Conservation (phyloP, 2,113 vertebrate genomes). For the Peromyscus maniculatus region DNA sequence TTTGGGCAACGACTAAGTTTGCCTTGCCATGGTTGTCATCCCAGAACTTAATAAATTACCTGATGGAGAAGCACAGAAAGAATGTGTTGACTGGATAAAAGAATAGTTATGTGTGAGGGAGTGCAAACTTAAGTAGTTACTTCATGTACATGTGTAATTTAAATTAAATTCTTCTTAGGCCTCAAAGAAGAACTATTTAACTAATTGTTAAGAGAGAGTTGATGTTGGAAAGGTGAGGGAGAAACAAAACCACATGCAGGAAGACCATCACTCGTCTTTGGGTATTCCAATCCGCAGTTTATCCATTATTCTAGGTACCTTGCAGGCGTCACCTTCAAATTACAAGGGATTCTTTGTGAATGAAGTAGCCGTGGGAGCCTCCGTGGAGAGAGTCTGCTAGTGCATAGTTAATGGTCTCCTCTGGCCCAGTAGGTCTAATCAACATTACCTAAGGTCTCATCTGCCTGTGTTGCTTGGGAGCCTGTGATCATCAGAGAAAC, state of each 20-base stretch:
- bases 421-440: neutral
- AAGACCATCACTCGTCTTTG: slow-evolving; percentile 30
- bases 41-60: neutral
- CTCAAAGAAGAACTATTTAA: neutral
- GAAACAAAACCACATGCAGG: neutral
- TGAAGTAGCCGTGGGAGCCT: neutral
- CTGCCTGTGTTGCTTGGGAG: neutral
- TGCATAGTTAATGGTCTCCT: neutral
- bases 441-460: neutral
- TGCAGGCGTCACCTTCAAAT: neutral
- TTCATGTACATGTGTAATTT: neutral
- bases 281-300: neutral
- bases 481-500: neutral
- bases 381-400: neutral
- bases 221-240: neutral
- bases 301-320: neutral
- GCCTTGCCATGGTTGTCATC: neutral
- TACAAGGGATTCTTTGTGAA: neutral
- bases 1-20: neutral
- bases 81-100: slow-evolving; percentile 18
- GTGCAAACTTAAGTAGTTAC: slow-evolving; percentile 18
- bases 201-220: neutral
- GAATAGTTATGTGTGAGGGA: neutral
- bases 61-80: neutral
- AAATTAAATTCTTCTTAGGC: slow-evolving; percentile 3